phyloP scores from a whole-genome alignment of 2,888 invertebrate species.

The Hirtodrosophila trivittata region DNA sequence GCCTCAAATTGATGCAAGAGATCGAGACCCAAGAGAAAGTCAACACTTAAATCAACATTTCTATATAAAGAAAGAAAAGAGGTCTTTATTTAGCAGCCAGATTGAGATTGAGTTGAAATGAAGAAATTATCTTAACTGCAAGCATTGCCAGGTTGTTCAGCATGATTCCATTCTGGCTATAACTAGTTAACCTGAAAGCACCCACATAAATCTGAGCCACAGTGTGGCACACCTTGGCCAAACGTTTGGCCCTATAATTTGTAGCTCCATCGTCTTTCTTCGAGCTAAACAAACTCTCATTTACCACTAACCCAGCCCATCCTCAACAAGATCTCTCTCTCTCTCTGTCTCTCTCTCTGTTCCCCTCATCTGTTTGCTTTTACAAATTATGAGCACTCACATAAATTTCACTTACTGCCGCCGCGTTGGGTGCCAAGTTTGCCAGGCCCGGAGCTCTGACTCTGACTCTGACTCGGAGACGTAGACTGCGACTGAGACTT shows the following conservation, averaged over 20 bases:
- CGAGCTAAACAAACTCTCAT: constrained; percentile 35
- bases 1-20: too few species aligned
- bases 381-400: constrained; percentile 73
- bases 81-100: too few species aligned
- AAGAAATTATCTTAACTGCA: constrained; percentile 4
- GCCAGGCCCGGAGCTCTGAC: constrained; percentile 25
- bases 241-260: constrained; percentile 48
- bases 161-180: constrained; percentile 17
- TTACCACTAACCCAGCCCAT: constrained; percentile 4
- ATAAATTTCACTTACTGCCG: constrained; percentile 68
- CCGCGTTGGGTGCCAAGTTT: constrained; percentile 53
- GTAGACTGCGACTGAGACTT: background rate
- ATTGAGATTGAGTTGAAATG: constrained; percentile 16
- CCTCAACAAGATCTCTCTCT: constrained; percentile 10
- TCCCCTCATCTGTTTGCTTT: constrained; percentile 38
- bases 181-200: constrained; percentile 14
- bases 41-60: too few species aligned
- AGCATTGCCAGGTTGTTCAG: background rate
- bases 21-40: too few species aligned
- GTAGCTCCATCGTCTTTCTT: constrained; percentile 13
- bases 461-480: constrained; percentile 2
- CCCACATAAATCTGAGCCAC: constrained; percentile 46
- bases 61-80: too few species aligned
- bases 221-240: constrained; percentile 32
- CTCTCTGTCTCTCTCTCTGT: background rate